Percentiles rank a stretch among this genome's conserved stretches.
Conservation (phyloP, 2,113 vertebrate species). For the Eolophus roseicapilla region DNA sequence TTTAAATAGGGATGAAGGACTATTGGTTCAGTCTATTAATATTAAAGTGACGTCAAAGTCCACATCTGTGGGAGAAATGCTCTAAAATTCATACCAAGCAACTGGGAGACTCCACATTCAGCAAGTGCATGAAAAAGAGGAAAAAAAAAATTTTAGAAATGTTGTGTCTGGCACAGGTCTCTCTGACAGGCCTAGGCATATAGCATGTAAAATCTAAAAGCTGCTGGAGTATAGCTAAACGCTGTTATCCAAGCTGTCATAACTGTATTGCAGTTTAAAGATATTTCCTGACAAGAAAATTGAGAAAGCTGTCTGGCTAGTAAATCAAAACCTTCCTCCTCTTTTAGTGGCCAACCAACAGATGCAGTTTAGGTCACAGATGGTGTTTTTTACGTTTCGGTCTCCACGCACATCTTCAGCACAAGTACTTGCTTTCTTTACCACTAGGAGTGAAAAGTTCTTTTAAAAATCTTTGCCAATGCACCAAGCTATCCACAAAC, state of each 20-base stretch:
- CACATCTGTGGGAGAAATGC: neutral
- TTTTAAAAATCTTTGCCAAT: neutral
- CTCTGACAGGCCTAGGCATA: constrained; percentile 70
- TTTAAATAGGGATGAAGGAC: neutral
- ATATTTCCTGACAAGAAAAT: constrained; percentile 75
- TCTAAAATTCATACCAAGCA: neutral
- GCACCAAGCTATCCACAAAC: neutral
- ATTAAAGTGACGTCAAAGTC: neutral
- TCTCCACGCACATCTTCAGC: constrained; percentile 20
- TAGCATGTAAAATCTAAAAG: constrained; percentile 71
- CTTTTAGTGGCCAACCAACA: constrained; percentile 57
- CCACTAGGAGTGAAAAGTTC: neutral
- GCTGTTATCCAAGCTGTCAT: constrained; percentile 76
- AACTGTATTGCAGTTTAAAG: constrained; percentile 74
- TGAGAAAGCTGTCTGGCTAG: constrained; percentile 68
- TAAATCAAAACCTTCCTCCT: constrained; percentile 71
- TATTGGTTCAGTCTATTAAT: neutral
- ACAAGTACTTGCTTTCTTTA: constrained; percentile 8
- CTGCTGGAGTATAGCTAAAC: constrained; percentile 71
- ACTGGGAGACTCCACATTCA: constrained; percentile 42
- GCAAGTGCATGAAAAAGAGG: constrained; percentile 31
- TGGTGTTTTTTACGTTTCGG: constrained; percentile 36
- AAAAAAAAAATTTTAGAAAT: constrained; percentile 35
- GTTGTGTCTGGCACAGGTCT: constrained; percentile 66
- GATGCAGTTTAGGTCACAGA: constrained; percentile 60